phyloP scores from a whole-genome alignment of 2,888 invertebrate species.

The Epinotia demarniana region DNA sequence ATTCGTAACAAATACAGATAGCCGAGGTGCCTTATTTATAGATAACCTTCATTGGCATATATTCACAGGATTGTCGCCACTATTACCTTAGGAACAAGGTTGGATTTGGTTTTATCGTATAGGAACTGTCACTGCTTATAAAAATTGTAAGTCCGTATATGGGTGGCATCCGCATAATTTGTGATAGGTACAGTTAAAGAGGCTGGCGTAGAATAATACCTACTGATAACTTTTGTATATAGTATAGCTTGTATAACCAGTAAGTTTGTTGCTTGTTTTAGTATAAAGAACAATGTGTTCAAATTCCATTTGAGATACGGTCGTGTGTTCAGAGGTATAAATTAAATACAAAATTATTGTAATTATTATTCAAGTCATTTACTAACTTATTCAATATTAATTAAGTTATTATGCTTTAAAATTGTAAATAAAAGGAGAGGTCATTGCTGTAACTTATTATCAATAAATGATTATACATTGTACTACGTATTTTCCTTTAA shows the following conservation, averaged over 20 bases:
- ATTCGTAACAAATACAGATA: neutral
- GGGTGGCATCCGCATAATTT: slow-evolving; percentile 13
- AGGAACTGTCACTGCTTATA: neutral
- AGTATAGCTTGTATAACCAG: slow-evolving; percentile 1
- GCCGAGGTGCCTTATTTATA: neutral
- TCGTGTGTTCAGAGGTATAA: slow-evolving; percentile 27
- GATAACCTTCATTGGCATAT: too few relatives aligned
- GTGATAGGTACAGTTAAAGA: slow-evolving; percentile 14
- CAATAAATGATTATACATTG: slow-evolving; percentile 28
- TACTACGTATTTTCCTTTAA: neutral
- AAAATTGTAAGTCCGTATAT: neutral
- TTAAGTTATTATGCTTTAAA: slow-evolving; percentile 31
- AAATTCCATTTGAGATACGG: slow-evolving; percentile 21
- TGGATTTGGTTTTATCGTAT: neutral
- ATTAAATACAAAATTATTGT: slow-evolving; percentile 19
- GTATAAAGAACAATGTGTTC: slow-evolving; percentile 44
- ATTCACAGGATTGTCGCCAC: neutral
- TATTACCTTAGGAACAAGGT: neutral
- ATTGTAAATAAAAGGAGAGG: slow-evolving; percentile 28
- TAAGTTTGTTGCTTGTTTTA: slow-evolving; percentile 16
- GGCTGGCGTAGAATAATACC: neutral
- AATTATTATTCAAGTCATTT: slow-evolving; percentile 40
- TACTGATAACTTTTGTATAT: slow-evolving; percentile 19
- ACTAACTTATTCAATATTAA: slow-evolving; percentile 42
- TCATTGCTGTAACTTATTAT: slow-evolving; percentile 41